Percentiles rank a stretch among this genome's conserved stretches.
phyloP scores from a whole-genome alignment of 2,113 vertebrate genomes.

The Vulpes vulpes region DNA sequence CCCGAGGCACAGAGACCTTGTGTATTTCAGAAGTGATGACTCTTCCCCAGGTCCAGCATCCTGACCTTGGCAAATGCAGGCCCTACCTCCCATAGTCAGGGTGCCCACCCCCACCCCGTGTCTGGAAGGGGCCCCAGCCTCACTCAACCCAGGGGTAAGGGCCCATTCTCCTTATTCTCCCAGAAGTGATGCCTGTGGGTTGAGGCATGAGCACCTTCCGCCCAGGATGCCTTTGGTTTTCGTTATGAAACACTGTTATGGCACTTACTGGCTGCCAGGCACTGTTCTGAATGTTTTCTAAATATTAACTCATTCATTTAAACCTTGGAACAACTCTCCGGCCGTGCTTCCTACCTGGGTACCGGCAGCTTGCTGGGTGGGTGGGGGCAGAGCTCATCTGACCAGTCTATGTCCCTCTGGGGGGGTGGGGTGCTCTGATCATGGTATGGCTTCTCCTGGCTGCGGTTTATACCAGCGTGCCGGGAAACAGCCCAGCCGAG shows the following conservation, averaged over 20 bases:
- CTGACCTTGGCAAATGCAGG: not conserved
- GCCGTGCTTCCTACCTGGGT: not conserved
- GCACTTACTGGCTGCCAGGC: not conserved
- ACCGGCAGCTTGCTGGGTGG: not conserved
- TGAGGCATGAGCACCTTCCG: not conserved
- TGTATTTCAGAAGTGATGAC: not conserved
- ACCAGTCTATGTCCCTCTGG: no score
- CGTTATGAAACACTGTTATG: not conserved
- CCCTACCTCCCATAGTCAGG: not conserved
- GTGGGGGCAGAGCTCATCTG: not conserved
- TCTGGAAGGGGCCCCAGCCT: not conserved
- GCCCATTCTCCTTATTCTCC: not conserved
- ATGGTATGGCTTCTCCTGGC: fast-evolving
- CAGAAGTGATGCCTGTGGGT: not conserved
- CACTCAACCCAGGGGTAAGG: not conserved
- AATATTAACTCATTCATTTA: not conserved
- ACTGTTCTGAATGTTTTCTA: not conserved
- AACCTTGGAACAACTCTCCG: not conserved
- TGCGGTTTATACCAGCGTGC: no score
- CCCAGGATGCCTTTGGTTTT: not conserved
- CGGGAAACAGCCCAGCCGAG: not conserved
- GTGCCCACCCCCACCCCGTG: not conserved
- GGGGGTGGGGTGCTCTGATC: not conserved
- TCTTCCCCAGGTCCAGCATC: not conserved
- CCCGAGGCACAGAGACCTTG: not conserved